Evolutionary conservation across 2,888 invertebrate species (phyloP), one percentile per base, ranked within the genome.

Genomic region (Zhengitettix transpicula): DNA sequence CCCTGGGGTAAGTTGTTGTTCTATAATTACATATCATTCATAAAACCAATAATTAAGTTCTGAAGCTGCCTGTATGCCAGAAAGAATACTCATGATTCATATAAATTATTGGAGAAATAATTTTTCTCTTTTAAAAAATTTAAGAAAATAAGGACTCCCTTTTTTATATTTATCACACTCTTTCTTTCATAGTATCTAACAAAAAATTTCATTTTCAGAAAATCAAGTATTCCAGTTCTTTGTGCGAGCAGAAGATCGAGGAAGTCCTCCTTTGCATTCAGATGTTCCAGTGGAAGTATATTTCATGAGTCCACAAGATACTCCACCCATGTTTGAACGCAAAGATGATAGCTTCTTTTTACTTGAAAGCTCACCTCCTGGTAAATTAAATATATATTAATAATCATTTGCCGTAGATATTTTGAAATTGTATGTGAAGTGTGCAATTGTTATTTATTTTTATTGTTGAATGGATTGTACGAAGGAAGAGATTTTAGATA

Each of bases 141-240:
- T n/a, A 28, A 28, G 28, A 5, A 5, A 28, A 28, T 7, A 28
- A 28, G 28, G 2, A 28, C 2, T 28, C 28, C 2, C n/a, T n/a
- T n/a, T n/a, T n/a, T n/a, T n/a, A n/a, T n/a, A n/a, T n/a, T n/a
- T n/a, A n/a, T n/a, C 28, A 28, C 28, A 28, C 28, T 28, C 28
- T 28, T 28, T 28, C 3, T 28, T 28, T 28, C 28, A 28, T 47
- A n/a, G n/a, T 47, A 5, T 47, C 47, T 8, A 14, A 47, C 12
- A 47, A 47, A 14, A 14, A n/a, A 47, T 47, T 47, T 1, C 2
- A 47, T 47, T 47, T 47, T 7, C 68, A 85, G 87, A 83, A 71
- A 85, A 85, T 61, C 83, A 87, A 72, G 78, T 85, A 58, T 85
- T 91, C 72, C 90, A 90, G 75, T 87, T 95, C 72, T 93, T 94